Conservation (phyloP, 2,113 vertebrate species). For the Oenanthe oenanthe region DNA sequence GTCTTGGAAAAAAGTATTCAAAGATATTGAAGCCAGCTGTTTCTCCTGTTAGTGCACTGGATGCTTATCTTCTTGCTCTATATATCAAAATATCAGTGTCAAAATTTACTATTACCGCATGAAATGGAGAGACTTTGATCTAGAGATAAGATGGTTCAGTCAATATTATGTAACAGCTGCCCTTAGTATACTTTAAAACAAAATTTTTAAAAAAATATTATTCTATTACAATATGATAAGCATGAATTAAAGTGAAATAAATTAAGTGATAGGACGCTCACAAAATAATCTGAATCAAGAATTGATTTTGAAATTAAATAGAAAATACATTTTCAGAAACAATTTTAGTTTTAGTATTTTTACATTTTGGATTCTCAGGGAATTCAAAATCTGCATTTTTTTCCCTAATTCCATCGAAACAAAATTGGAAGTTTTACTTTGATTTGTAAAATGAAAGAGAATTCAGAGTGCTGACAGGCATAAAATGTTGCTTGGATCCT, state of each 20-base stretch:
- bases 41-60: background rate
- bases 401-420: background rate
- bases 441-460: background rate
- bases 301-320: background rate
- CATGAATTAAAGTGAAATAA: background rate
- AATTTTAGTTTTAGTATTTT: background rate
- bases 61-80: background rate
- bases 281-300: background rate
- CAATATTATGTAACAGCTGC: background rate
- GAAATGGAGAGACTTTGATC: background rate
- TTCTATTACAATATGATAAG: background rate
- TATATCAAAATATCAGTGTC: constrained; percentile 12
- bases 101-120: background rate
- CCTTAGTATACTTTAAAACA: background rate
- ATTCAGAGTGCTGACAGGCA: background rate
- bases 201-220: background rate
- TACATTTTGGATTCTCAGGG: background rate
- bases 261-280: background rate
- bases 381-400: background rate
- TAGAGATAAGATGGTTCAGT: background rate
- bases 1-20: background rate
- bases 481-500: background rate
- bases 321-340: background rate
- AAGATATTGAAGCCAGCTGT: constrained; percentile 17
- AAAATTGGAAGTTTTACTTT: background rate